Percentiles rank a stretch among this genome's conserved stretches.
phyloP scores from a whole-genome alignment of 2,113 vertebrate species.

The Sclerurus mexicanus region DNA sequence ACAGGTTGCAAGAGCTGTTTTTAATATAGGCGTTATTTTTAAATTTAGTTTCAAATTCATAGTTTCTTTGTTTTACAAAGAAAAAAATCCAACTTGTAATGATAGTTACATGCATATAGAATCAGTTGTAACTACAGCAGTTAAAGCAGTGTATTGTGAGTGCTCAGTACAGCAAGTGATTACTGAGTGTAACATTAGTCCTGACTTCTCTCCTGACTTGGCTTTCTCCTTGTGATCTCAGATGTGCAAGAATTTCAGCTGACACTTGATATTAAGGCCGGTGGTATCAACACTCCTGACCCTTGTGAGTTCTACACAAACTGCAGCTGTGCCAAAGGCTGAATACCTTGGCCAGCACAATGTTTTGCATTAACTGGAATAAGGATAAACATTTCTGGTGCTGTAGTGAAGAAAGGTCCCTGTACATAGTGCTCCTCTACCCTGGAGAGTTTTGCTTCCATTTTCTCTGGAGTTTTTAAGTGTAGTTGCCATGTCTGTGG shows the following conservation, averaged over 20 bases:
- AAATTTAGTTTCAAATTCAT: neutral
- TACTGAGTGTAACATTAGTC: constrained; percentile 26
- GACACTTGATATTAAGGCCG: constrained; percentile 36
- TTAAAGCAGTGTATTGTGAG: neutral
- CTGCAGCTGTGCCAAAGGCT: neutral
- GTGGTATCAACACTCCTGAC: neutral
- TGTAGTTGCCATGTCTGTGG: neutral
- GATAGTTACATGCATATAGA: neutral
- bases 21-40: neutral
- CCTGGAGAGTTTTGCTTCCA: neutral
- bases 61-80: neutral
- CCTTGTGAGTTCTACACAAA: neutral
- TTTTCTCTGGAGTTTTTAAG: neutral
- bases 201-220: neutral
- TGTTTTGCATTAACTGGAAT: neutral
- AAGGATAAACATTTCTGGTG: neutral
- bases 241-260: constrained; percentile 16
- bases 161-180: neutral
- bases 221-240: constrained; percentile 36
- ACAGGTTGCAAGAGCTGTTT: neutral
- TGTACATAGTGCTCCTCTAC: neutral
- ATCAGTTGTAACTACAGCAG: neutral
- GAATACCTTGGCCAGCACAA: neutral
- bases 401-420: neutral
- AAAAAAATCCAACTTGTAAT: neutral